phyloP scores from a whole-genome alignment of 2,888 invertebrate species.

The Polymixis flavicincta region DNA sequence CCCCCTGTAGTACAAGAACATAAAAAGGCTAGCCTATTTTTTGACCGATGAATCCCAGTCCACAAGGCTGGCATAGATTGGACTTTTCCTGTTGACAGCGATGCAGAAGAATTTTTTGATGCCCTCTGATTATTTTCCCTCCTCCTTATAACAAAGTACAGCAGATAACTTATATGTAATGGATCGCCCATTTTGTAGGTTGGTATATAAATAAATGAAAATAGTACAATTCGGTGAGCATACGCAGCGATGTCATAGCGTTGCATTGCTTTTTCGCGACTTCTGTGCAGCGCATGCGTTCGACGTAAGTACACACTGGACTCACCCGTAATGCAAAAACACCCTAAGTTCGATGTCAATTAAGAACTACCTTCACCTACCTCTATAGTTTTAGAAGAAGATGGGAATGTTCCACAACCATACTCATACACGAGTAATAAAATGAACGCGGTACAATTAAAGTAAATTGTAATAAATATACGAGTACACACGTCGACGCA shows the following conservation, averaged over 20 bases:
- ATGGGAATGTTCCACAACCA: neutral
- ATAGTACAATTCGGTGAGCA: neutral
- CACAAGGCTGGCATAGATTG: too few species aligned
- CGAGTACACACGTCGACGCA: constrained; percentile 16
- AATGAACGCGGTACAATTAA: neutral
- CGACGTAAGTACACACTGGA: neutral
- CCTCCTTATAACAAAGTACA: neutral
- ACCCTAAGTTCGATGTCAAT: neutral
- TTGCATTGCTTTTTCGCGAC: neutral
- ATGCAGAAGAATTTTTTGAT: neutral
- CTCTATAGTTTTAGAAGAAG: neutral
- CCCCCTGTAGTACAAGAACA: neutral
- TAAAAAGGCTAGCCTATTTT: neutral
- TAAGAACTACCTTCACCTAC: neutral
- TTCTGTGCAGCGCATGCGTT: neutral
- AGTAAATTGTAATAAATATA: constrained; percentile 22
- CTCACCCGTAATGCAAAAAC: neutral
- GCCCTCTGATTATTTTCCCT: neutral
- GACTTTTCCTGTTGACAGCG: neutral
- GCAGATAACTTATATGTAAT: neutral
- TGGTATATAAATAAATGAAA: too few species aligned
- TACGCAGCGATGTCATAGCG: neutral
- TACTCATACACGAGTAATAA: neutral
- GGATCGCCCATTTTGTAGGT: neutral
- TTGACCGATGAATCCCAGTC: too few species aligned